These are phyloP conservation scores for Monodelphis domestica DNA, from an alignment of 2,797 vertebrate species.

Conservation along the genomic window DNA sequence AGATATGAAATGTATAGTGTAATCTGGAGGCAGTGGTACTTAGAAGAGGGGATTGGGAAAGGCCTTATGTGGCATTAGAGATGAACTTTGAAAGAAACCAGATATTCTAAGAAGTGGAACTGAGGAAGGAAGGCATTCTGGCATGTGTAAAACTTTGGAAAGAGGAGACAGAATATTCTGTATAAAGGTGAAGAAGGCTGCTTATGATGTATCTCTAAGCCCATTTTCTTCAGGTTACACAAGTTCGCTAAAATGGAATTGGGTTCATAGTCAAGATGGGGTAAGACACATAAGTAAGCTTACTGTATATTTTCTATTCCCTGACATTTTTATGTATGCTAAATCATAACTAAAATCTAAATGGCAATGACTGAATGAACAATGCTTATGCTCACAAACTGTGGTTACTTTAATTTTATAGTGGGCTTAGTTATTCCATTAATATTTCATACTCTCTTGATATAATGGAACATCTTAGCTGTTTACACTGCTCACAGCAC, in stretches of 20 bases:
- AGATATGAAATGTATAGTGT: neutral
- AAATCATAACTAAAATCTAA: constrained; percentile 52
- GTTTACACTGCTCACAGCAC: constrained; percentile 67
- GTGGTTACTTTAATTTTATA: constrained; percentile 71
- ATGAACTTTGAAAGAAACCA: neutral
- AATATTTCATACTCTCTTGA: constrained; percentile 74
- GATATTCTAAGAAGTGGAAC: neutral
- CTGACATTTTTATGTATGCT: neutral
- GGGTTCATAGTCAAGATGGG: neutral
- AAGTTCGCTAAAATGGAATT: neutral
- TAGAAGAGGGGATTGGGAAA: neutral
- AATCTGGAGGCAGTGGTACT: neutral
- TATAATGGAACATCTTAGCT: constrained; percentile 59
- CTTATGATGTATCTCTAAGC: neutral
- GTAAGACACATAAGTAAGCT: neutral
- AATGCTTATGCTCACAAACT: constrained; percentile 62
- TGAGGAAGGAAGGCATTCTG: neutral
- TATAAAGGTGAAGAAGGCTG: neutral
- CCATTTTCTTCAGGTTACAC: neutral
- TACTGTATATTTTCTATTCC: neutral
- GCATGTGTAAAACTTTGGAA: neutral
- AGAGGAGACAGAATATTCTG: neutral
- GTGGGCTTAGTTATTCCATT: constrained; percentile 66
- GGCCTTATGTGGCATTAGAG: neutral
- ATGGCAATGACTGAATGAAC: constrained; percentile 60